Evolutionary conservation across 2,797 vertebrate genomes (phyloP).

Genomic region (Gymnothorax reevesii): DNA sequence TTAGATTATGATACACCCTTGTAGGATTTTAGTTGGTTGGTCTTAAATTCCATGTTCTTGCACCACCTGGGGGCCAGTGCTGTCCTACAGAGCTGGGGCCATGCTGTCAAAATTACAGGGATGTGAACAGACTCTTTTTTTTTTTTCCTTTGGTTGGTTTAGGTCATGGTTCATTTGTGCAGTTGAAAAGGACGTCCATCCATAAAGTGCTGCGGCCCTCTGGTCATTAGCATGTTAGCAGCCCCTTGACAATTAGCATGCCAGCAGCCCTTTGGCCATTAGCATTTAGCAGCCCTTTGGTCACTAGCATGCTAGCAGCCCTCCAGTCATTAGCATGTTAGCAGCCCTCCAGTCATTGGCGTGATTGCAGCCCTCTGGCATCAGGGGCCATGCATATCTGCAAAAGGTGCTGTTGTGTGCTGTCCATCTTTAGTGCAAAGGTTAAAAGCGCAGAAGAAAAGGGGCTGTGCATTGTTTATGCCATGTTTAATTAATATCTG

Average conservation of each 20-base stretch:
- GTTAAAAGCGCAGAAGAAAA: background rate
- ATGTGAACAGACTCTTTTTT: background rate
- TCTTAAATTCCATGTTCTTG: background rate
- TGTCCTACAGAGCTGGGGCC: background rate
- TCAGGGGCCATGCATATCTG: background rate
- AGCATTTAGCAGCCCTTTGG: background rate
- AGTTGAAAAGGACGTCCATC: slow-evolving; percentile 3
- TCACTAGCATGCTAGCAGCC: slow-evolving; percentile 4
- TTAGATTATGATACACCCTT: background rate
- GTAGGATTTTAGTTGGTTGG: background rate
- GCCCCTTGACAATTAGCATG: background rate
- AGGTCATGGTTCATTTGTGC: slow-evolving; percentile 18
- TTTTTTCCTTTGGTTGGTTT: slow-evolving; percentile 7
- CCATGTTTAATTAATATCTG: background rate
- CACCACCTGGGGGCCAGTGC: background rate
- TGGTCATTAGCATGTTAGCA: slow-evolving; percentile 11
- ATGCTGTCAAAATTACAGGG: background rate
- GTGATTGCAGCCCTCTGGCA: background rate
- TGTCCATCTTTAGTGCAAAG: background rate
- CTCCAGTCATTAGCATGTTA: slow-evolving; percentile 1
- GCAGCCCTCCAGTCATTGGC: slow-evolving; percentile 1
- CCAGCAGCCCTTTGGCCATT: background rate
- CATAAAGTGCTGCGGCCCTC: background rate
- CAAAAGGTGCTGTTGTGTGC: background rate
- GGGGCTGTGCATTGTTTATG: background rate